A percentile compares a stretch with the other conserved stretches of the same genome.
phyloP scores from a whole-genome alignment of 2,113 vertebrate genomes.

The Calonectris borealis region DNA sequence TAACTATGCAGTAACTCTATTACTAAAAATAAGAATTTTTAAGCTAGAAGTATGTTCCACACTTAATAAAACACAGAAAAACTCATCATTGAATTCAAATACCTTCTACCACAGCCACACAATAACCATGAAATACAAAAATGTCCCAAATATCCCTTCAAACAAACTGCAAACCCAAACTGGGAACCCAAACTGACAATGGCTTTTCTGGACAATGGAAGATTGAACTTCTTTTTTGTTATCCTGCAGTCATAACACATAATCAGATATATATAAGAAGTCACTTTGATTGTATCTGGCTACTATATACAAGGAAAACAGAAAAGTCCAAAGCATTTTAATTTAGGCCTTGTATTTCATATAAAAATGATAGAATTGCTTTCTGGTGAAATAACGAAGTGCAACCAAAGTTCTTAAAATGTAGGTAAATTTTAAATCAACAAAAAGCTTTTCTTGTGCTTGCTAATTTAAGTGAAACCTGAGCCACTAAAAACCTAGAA shows the following conservation, averaged over 20 bases:
- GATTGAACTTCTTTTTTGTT: neutral
- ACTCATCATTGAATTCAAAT: neutral
- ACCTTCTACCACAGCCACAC: neutral
- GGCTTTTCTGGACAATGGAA: neutral
- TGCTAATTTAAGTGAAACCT: slow-evolving; percentile 60
- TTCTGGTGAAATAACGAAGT: neutral
- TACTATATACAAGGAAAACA: neutral
- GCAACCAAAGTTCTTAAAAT: neutral
- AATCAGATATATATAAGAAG: neutral
- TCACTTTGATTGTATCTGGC: neutral
- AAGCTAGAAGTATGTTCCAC: neutral
- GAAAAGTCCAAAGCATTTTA: neutral
- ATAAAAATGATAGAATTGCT: neutral
- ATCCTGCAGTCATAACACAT: neutral
- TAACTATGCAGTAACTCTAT: neutral
- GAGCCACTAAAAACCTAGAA: slow-evolving; percentile 33
- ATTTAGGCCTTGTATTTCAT: neutral
- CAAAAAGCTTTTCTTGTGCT: neutral
- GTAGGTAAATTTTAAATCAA: neutral
- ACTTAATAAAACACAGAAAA: neutral
- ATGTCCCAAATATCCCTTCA: neutral
- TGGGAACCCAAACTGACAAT: neutral
- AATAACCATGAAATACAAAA: neutral
- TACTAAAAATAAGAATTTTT: neutral
- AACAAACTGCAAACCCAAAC: neutral